Evolutionary conservation across 2,797 vertebrate genomes (phyloP).

Genomic region (Malacoctenus gilli): DNA sequence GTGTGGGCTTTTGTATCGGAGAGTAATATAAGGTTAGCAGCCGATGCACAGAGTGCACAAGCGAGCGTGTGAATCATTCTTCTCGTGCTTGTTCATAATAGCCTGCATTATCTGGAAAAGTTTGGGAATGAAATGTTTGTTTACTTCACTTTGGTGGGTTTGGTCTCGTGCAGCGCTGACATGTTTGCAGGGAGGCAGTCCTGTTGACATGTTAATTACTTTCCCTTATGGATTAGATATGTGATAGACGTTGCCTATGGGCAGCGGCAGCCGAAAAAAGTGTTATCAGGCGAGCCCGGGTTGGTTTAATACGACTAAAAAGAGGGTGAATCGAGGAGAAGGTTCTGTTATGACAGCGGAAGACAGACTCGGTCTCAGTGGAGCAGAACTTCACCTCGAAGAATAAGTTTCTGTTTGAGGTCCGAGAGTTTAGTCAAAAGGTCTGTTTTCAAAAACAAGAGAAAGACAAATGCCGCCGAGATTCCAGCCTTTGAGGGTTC

Average conservation of each 20-base stretch:
- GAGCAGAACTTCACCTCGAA: neutral
- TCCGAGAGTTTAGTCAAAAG: neutral
- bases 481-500: neutral
- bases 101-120: neutral
- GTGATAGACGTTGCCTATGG: neutral
- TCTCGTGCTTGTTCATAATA: neutral
- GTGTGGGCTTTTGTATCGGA: neutral
- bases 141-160: neutral
- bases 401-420: neutral
- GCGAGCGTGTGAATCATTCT: neutral
- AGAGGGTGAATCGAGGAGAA: neutral
- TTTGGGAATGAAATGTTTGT: neutral
- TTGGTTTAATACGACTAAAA: neutral
- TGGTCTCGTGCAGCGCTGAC: neutral
- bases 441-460: neutral
- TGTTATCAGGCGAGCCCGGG: neutral
- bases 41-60: neutral
- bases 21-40: neutral
- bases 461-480: neutral
- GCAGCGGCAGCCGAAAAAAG: neutral
- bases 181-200: neutral
- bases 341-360: conserved; percentile 10
- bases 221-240: neutral
- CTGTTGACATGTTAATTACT: conserved; percentile 14
- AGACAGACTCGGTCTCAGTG: conserved; percentile 5